Evolutionary conservation across 2,888 invertebrate genomes (phyloP).

Genomic region (Campoplex capitator): DNA sequence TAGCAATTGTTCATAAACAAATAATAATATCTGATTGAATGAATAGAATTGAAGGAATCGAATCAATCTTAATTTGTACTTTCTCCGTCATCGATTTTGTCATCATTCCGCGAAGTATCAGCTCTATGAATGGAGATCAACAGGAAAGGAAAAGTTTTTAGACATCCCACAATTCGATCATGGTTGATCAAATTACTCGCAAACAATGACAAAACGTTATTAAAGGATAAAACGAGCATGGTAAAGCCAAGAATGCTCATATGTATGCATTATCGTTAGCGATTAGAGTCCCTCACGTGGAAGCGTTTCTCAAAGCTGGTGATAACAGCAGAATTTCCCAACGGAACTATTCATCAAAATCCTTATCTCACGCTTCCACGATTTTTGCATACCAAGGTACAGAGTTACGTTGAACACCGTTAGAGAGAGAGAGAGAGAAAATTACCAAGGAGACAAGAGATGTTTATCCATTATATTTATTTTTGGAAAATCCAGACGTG

Average conservation of each 20-base stretch:
- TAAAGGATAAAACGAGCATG: slow-evolving; percentile 1
- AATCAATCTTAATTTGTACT: not conserved
- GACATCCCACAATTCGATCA: slow-evolving; percentile 20
- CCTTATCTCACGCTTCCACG: slow-evolving; percentile 68
- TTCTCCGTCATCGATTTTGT: not conserved
- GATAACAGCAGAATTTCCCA: slow-evolving; percentile 68
- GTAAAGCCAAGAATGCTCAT: slow-evolving; percentile 4
- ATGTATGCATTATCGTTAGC: slow-evolving; percentile 56
- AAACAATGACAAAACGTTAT: not conserved
- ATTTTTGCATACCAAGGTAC: slow-evolving; percentile 62
- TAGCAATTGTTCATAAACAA: not conserved
- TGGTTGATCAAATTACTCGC: not conserved
- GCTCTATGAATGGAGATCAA: slow-evolving; percentile 29
- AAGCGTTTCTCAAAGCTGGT: slow-evolving; percentile 62
- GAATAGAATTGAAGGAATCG: not conserved
- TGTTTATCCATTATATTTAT: slow-evolving; percentile 41
- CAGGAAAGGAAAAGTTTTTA: slow-evolving; percentile 36
- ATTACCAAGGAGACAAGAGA: slow-evolving; percentile 50
- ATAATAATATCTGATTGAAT: not conserved
- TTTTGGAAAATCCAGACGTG: slow-evolving; percentile 27
- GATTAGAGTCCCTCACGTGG: slow-evolving; percentile 48
- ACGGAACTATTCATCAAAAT: slow-evolving; percentile 69
- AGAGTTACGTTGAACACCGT: slow-evolving; percentile 62
- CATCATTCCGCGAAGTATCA: slow-evolving; percentile 26
- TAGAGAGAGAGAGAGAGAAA: slow-evolving; percentile 36